Evolutionary conservation across 2,888 invertebrate species (phyloP), one percentile per base, ranked within the genome.

Genomic region (Melieria picta): DNA sequence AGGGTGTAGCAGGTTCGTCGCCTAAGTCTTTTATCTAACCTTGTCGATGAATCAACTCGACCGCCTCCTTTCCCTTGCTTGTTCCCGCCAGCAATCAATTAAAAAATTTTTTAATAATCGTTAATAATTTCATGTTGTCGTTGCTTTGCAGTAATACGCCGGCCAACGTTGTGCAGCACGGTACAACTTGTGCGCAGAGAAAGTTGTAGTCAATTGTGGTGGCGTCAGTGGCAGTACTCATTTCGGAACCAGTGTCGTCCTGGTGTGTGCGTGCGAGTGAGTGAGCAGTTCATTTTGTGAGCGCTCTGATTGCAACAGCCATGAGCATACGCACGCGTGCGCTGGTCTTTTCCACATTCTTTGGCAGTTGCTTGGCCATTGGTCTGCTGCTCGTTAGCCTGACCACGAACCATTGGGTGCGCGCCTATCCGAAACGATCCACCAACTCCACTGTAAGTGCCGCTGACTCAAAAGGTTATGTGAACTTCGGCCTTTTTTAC

Each of bases 401-500:
- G 74, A 93, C 93, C 1, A 94, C 94, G 10, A 92, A 93, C 80
- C 90, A 92, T 79, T 95, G 95, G 94, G 89, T 93, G 52, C 90
- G 90, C 65, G 92, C 94, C 0, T 88, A 88, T 75, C 93, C 93
- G 1, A 89, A 90, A 79, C 87, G 92, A n/a, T 55, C 62, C 10
- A 30, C 60, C 7, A 85, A 84, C 73, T 81, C 84, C 66, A 88
- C 90, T 47, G 81, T 83, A 79, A 79, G 76, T 71, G 58, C 69
- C 4, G 43, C 82, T 82, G 79, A 82, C 60, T 81, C 84, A 1
- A 92, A 91, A 66, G 96, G 95, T 0, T 89, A 90, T 77, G 91
- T 96, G 73, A 91, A 92, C 82, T 94, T 96, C 83, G 97, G 97
- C 0, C 89, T 98, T 7, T 95, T 97, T 82, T 92, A 93, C 80